Base-by-base conservation (phyloP, 1,140 invertebrate species). In the Trachymyrmex cornetzi region DNA sequence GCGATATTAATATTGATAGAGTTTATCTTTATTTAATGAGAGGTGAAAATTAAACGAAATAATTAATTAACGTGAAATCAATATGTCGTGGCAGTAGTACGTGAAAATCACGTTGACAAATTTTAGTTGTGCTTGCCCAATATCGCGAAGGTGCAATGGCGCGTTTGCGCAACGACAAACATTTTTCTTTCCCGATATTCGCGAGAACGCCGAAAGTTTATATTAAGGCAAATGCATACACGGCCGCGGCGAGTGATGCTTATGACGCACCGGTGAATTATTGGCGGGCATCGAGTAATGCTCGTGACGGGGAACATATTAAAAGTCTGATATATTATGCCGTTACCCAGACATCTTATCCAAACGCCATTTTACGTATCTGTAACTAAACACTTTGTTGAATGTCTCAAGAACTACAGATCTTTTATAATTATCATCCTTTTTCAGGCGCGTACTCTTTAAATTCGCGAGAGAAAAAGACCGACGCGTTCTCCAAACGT, bases 301-400 rank as follows among this genome's bases (percentile, higher is more conserved):
- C 14, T 81, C 11, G 30, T 81, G 77, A 81, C 77, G 48, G 64
- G 30, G 66, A 69, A 81, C 48, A 67, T 80, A 81, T 71, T 81
- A 81, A 81, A 81, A 71, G 64, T 16, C 30, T 81, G 64, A 81
- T 81, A 81, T 81, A 81, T 71, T 71, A 69, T 81, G n/a, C 64
- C 16, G n/a, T 38, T 24, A 3, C n/a, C 48, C n/a, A 80, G 27
- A 53, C 61, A 11, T 80, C 69, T 80, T 53, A 67, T 69, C 48
- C 27, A 44, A 53, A 44, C 24, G 61, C 30, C n/a, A 44, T 57
- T 27, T 55, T 71, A 71, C 11, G 48, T 81, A 38, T 69, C 64
- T 24, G 30, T 38, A 71, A 55, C 22, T 22, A n/a, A 30, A 71
- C 22, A 38, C 14, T 14, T 22, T 24, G 27, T 16, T 53, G 3